Base-by-base conservation (phyloP, 2,113 vertebrate genomes). In the Pterocles gutturalis region DNA sequence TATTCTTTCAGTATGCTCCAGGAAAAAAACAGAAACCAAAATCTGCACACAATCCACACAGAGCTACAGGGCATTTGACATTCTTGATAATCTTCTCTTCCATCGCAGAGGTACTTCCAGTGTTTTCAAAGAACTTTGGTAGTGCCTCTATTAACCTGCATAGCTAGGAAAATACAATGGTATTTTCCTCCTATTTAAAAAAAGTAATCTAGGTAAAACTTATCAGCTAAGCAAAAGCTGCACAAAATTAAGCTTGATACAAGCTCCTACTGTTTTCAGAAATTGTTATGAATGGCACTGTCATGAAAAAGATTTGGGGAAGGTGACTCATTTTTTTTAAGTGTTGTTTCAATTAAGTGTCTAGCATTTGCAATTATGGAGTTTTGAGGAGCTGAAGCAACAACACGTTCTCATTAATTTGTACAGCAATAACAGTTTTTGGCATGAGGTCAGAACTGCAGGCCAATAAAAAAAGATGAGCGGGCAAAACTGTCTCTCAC, bases 381-480 rank as follows among this genome's bases (percentile, higher is more conserved):
- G 70, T 92, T 97, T 95, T 95, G 80, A 97, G 81, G 96, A 96
- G 79, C 92, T 95, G 92, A 86, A 92, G 90, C 48, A 96, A 87
- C 84, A 96, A 86, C 76, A 83, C 87, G 48, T 57, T 94, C 80
- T 97, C 34, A 79, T 96, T 97, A 97, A 98, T 97, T 98, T 96
- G 96, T 85, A 78, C 75, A 97, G 76, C 86, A 97, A 77, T 96
- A 97, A 95, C 77, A 87, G 54, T 82, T 95, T 95, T 94, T 98
- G 96, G 94, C 94, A 93, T 17, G 38, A 91, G 67, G 60, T 90
- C 95, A 95, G 87, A 93, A 75, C 26, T 1, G 0, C 36, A 84
- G 87, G 89, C 89, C 83, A 93, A 90, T 93, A 86, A 96, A 98
- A 97, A 96, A 86, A 97, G 94, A 97, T 96, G 95, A 98, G 84